Evolutionary conservation across 1,140 invertebrate species (phyloP), one percentile per base, ranked within the genome.

Genomic region (Heliconius congener): DNA sequence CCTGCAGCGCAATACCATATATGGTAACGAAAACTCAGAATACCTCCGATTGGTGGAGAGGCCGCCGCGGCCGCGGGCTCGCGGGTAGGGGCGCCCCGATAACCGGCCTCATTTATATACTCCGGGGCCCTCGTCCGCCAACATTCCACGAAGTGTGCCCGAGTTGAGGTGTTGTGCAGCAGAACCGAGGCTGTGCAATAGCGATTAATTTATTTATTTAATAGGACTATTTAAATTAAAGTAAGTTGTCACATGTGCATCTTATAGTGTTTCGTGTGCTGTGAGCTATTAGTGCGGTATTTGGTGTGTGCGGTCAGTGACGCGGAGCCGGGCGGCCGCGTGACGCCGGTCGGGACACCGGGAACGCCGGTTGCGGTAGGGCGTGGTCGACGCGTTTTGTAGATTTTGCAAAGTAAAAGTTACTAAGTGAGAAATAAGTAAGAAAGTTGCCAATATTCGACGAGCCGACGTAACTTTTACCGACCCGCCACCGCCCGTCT

Each of bases 141-240:
- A 90, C 91, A 94, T 94, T 94, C 93, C 91, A 93, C 91, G 87
- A 91, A 93, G 91, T 92, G 91, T 88, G 86, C 91, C 89, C 86
- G 93, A 93, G 91, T 85, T 87, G 89, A 87, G 85, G 90, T 77
- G 91, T 94, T 90, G 93, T 94, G 86, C 91, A 93, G 93, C 93
- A 88, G 77, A 81, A 92, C 84, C 86, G 86, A 93, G 91, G 91
- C 93, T 94, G 93, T 94, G 89, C 93, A 92, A 90, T 93, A 93
- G 88, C 86, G 85, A 93, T 84, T 93, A 93, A 94, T 91, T 93
- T 91, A 93, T 94, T 93, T 93, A 93, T 93, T 92, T 92, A 91
- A 83, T 93, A 93, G 91, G 91, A 92, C 91, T 93, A 92, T 91
- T 92, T 93, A 93, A 94, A 90, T 93, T 89, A 94, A 93, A 91